Percentiles rank a stretch among this genome's conserved stretches.
These are phyloP conservation scores for Meles meles DNA, from an alignment of 2,113 vertebrate species.

Conservation along the genomic window DNA sequence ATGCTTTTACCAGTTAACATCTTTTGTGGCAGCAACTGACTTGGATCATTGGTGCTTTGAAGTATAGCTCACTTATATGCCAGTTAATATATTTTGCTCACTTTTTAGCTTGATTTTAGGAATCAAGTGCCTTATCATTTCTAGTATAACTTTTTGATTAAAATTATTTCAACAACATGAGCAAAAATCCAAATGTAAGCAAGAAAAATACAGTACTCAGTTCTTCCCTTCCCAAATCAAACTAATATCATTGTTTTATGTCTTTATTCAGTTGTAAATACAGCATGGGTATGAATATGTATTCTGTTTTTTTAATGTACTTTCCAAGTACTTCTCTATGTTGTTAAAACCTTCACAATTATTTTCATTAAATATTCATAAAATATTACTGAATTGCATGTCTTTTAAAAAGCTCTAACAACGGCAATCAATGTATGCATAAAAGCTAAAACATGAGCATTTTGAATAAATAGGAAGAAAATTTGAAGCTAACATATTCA, in stretches of 20 bases:
- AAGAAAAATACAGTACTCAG: not conserved
- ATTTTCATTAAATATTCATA: not conserved
- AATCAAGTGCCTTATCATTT: not conserved
- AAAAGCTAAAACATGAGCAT: not conserved
- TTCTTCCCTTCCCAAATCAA: not conserved
- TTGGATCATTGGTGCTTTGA: not conserved
- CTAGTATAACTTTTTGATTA: not conserved
- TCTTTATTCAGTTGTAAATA: not conserved
- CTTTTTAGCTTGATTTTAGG: slow-evolving; percentile 4
- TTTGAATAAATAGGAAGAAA: not conserved
- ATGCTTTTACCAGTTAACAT: not conserved
- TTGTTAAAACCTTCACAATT: not conserved
- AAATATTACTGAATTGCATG: not conserved
- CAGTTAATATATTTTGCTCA: not conserved
- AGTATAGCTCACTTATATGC: not conserved
- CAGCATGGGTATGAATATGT: not conserved
- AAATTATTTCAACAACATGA: not conserved
- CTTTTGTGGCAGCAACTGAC: not conserved
- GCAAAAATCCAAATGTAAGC: not conserved
- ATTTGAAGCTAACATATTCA: not conserved
- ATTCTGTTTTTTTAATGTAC: slow-evolving; percentile 1
- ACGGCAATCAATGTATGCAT: not conserved
- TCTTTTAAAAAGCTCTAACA: not conserved
- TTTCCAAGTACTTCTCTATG: not conserved
- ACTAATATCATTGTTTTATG: not conserved